Percentiles rank a stretch among this genome's conserved stretches.
Evolutionary conservation across 2,888 invertebrate species (phyloP).

Genomic region (Craniophora ligustri): DNA sequence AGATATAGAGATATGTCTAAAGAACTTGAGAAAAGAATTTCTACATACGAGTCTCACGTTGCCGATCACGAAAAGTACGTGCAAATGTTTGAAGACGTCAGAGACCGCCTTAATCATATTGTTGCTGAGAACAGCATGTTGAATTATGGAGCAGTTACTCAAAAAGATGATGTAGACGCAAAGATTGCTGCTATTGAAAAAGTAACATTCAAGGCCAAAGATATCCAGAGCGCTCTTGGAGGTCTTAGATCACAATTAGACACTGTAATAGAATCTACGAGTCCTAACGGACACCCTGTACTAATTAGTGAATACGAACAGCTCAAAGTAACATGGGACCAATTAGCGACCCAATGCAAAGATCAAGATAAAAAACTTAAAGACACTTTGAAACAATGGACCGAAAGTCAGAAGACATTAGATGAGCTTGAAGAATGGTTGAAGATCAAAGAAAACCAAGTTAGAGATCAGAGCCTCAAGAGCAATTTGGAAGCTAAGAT

Average conservation of each 20-base stretch:
- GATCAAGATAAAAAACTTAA: slow-evolving; percentile 92
- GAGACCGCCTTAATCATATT: slow-evolving; percentile 94
- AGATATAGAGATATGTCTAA: slow-evolving; percentile 91
- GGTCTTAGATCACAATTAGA: slow-evolving; percentile 92
- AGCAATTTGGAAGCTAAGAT: slow-evolving; percentile 95
- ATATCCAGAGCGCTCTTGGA: slow-evolving; percentile 92
- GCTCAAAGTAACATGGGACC: slow-evolving; percentile 92
- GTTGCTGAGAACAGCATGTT: slow-evolving; percentile 93
- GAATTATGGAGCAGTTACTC: slow-evolving; percentile 93
- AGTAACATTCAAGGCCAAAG: slow-evolving; percentile 91
- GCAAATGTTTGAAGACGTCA: slow-evolving; percentile 93
- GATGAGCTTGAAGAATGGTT: slow-evolving; percentile 95
- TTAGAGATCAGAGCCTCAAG: slow-evolving; percentile 96
- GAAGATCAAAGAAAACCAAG: slow-evolving; percentile 94
- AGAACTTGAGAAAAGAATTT: slow-evolving; percentile 91
- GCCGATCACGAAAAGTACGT: slow-evolving; percentile 94
- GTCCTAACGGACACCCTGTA: slow-evolving; percentile 92
- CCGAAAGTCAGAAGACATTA: slow-evolving; percentile 93
- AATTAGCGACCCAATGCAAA: slow-evolving; percentile 91
- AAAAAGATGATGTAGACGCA: slow-evolving; percentile 93
- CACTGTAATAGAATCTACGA: slow-evolving; percentile 93
- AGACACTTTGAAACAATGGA: slow-evolving; percentile 93
- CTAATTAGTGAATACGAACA: slow-evolving; percentile 92
- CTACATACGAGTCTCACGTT: slow-evolving; percentile 91
- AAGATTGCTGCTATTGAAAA: slow-evolving; percentile 93